These are phyloP conservation scores for Chascanopsetta lugubris DNA, from an alignment of 2,113 vertebrate genomes.

Conservation along the genomic window DNA sequence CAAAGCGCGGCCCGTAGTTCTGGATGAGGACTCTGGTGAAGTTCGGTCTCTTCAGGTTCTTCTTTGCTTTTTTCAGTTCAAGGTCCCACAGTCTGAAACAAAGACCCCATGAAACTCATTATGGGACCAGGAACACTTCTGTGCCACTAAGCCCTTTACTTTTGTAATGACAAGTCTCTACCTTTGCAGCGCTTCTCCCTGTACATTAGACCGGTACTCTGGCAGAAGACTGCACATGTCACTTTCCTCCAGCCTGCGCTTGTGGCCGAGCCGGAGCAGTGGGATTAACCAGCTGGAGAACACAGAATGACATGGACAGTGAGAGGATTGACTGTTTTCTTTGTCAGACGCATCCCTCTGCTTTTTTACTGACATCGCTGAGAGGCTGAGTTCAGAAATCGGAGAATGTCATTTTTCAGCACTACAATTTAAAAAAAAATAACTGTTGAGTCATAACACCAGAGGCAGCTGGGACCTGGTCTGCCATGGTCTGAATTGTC, in stretches of 20 bases:
- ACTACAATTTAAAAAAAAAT: no score
- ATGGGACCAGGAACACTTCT: background rate
- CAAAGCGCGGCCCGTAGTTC: conserved; percentile 89
- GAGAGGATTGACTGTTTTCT: no score
- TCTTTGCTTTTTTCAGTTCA: conserved; percentile 85
- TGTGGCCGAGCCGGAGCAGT: conserved; percentile 86
- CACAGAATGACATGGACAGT: background rate
- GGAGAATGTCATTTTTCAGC: no score
- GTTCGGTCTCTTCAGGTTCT: conserved; percentile 80
- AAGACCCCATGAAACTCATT: background rate
- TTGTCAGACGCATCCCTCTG: no score
- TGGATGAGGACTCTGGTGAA: conserved; percentile 87
- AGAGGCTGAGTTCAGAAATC: no score
- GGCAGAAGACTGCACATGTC: conserved; percentile 90
- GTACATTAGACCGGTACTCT: conserved; percentile 84
- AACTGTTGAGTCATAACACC: no score
- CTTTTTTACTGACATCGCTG: no score
- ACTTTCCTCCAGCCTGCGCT: conserved; percentile 87
- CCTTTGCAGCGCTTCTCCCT: conserved; percentile 90
- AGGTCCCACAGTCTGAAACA: conserved; percentile 82
- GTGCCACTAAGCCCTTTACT: no score
- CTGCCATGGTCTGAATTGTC: no score
- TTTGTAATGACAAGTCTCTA: conserved; percentile 43
- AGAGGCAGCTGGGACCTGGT: no score
- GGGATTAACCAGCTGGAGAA: conserved; percentile 90